phyloP scores from a whole-genome alignment of 1,140 invertebrate species.

The Nomia melanderi region DNA sequence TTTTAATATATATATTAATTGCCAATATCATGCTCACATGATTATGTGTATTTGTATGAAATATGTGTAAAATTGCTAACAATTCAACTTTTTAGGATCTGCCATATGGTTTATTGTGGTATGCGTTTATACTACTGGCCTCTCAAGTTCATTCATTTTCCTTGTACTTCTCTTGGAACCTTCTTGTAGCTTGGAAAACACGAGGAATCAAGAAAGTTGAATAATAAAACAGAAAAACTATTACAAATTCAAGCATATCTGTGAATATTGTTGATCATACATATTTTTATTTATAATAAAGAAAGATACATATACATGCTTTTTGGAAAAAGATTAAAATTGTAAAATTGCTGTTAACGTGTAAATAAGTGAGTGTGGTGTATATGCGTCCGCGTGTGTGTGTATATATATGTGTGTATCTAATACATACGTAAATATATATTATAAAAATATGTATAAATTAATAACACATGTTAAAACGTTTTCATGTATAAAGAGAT shows the following conservation, averaged over 20 bases:
- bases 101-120: constrained; percentile 96
- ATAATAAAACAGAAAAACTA: constrained; percentile 60
- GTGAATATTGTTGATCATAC: constrained; percentile 31
- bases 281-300: constrained; percentile 34
- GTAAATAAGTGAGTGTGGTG: constrained; percentile 21
- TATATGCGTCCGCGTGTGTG: too few relatives aligned
- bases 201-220: constrained; percentile 84
- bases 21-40: too few relatives aligned
- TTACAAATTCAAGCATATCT: constrained; percentile 30
- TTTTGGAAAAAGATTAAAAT: constrained; percentile 17
- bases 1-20: neutral
- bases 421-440: constrained; percentile 18
- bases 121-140: constrained; percentile 93
- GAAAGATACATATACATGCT: neutral
- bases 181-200: constrained; percentile 93
- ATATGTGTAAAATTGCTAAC: constrained; percentile 39
- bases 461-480: neutral
- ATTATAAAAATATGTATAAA: constrained; percentile 13
- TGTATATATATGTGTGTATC: constrained; percentile 9
- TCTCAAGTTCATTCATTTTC: constrained; percentile 96
- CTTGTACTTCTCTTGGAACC: constrained; percentile 92
- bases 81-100: constrained; percentile 85
- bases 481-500: neutral
- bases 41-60: neutral
- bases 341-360: constrained; percentile 12